Evolutionary conservation across 2,888 invertebrate species (phyloP).

Genomic region (Punctoribates punctum): DNA sequence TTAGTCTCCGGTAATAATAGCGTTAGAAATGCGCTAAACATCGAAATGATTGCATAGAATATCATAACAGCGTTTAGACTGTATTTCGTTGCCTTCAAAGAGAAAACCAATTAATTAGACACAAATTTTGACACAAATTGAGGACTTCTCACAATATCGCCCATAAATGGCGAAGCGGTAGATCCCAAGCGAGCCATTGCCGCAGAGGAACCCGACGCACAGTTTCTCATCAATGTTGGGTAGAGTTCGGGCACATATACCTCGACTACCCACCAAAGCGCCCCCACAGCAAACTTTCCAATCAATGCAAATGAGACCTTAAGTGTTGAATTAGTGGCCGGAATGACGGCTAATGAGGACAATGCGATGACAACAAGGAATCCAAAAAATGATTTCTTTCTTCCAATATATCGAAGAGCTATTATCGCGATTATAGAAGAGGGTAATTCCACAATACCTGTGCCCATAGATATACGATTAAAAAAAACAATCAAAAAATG

Average conservation of each 20-base stretch:
- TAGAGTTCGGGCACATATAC: constrained; percentile 37
- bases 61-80: constrained; percentile 31
- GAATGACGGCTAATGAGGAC: constrained; percentile 20
- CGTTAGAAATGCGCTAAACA: constrained; percentile 28
- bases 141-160: constrained; percentile 33
- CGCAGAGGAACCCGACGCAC: constrained; percentile 33
- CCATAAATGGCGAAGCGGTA: constrained; percentile 41
- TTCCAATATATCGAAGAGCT: constrained; percentile 31
- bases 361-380: not conserved
- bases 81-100: not conserved
- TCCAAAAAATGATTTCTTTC: constrained; percentile 31
- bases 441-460: constrained; percentile 75
- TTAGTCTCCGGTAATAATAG: constrained; percentile 43
- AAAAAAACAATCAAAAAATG: too few relatives aligned
- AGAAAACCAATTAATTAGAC: not conserved
- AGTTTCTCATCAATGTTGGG: constrained; percentile 41
- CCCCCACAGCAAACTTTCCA: constrained; percentile 40
- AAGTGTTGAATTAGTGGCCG: not conserved
- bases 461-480: constrained; percentile 49
- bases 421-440: constrained; percentile 57
- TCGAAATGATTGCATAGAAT: constrained; percentile 35
- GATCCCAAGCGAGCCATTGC: constrained; percentile 42
- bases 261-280: not conserved
- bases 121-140: not conserved
- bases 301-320: constrained; percentile 33